phyloP scores from a whole-genome alignment of 2,113 vertebrate genomes.

The Thamnaconus septentrionalis region DNA sequence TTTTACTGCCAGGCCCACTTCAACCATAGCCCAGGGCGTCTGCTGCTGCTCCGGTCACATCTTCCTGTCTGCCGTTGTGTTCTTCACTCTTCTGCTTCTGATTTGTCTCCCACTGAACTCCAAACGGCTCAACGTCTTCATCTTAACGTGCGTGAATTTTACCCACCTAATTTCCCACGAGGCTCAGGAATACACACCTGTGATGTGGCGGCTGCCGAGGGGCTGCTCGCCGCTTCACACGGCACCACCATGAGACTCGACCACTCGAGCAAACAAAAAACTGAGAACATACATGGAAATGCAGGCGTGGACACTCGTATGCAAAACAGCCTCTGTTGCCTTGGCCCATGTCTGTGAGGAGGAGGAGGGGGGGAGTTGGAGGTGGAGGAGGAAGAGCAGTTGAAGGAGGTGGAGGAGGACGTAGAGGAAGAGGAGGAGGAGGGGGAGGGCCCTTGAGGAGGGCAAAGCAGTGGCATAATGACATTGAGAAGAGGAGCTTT shows the following conservation, averaged over 20 bases:
- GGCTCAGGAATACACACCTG: conserved; percentile 29
- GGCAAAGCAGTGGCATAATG: conserved; percentile 58
- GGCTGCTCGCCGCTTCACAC: conserved; percentile 16
- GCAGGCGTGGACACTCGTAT: conserved; percentile 14
- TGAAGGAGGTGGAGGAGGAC: no score
- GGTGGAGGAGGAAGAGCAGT: no score
- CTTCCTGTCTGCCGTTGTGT: conserved; percentile 32
- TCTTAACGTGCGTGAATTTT: conserved; percentile 55
- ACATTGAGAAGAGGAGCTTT: conserved; percentile 66
- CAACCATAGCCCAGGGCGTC: conserved; percentile 61
- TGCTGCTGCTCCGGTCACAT: conserved; percentile 59
- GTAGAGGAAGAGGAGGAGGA: no score
- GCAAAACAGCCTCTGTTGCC: conserved; percentile 7
- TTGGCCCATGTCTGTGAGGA: not conserved
- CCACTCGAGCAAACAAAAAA: conserved; percentile 8
- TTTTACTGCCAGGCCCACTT: conserved; percentile 55
- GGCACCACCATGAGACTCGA: conserved; percentile 6
- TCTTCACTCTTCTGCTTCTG: conserved; percentile 33
- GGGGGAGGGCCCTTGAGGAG: conserved; percentile 51
- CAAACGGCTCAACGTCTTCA: conserved; percentile 46
- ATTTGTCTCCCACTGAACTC: conserved; percentile 53
- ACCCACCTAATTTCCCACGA: conserved; percentile 57
- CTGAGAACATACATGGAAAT: conserved; percentile 22
- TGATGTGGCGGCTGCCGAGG: conserved; percentile 22
- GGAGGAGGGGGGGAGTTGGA: no score